Percentiles rank a stretch among this genome's conserved stretches.
Evolutionary conservation across 2,113 vertebrate species (phyloP).

Genomic region (Nerophis lumbriciformis): DNA sequence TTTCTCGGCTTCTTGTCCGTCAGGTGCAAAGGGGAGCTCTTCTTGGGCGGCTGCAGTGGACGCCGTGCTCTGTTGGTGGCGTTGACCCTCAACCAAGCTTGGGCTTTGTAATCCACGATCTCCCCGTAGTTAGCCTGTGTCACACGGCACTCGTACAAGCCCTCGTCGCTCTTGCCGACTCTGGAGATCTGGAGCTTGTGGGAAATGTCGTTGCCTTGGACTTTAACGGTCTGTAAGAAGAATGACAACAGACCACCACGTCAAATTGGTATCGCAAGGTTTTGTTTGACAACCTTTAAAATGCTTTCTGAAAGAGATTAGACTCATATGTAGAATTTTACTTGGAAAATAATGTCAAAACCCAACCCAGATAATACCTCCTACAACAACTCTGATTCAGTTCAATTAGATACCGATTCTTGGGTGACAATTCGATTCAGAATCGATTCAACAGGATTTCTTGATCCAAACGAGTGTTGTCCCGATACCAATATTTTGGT

Average conservation of each 20-base stretch:
- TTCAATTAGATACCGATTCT: too few species aligned
- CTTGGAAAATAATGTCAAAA: too few species aligned
- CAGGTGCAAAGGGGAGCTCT: constrained; percentile 88
- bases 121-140: constrained; percentile 90
- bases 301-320: too few species aligned
- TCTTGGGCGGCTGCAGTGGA: constrained; percentile 73
- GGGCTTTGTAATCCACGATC: constrained; percentile 89
- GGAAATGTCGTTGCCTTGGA: constrained; percentile 97
- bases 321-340: not conserved
- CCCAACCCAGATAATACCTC: too few species aligned
- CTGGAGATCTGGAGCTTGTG: constrained; percentile 94
- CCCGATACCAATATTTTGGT: too few species aligned
- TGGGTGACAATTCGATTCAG: too few species aligned
- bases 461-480: too few species aligned
- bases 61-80: constrained; percentile 79
- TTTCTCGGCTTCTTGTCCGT: constrained; percentile 87
- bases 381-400: too few species aligned
- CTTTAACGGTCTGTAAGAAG: constrained; percentile 86
- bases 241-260: constrained; percentile 26
- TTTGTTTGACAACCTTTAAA: not conserved
- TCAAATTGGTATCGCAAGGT: constrained; percentile 4
- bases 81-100: constrained; percentile 87
- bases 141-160: constrained; percentile 89
- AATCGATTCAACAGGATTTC: too few species aligned
- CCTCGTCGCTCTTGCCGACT: constrained; percentile 89